These are phyloP conservation scores for Drosophila guanche DNA, from an alignment of 1,140 invertebrate genomes.

Conservation along the genomic window DNA sequence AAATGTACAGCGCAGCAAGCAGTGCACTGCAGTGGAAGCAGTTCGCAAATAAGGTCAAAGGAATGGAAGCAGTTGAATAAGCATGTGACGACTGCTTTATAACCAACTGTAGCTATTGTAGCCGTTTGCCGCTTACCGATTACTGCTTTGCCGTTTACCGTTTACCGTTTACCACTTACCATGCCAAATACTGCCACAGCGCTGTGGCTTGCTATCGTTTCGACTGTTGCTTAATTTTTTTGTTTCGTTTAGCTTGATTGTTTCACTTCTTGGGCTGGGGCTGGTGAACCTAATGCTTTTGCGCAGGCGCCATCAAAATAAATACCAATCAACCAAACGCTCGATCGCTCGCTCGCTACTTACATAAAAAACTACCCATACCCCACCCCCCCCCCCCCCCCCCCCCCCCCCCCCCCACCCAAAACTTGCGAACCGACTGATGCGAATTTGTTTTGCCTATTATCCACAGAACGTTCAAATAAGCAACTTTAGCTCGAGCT, in stretches of 20 bases:
- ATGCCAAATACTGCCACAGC: slow-evolving; percentile 10
- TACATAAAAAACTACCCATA: not conserved
- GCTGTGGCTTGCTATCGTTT: slow-evolving; percentile 50
- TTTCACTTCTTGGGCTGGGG: slow-evolving; percentile 23
- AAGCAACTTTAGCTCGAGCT: slow-evolving; percentile 98
- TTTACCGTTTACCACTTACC: slow-evolving; percentile 24
- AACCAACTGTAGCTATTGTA: not conserved
- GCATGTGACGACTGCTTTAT: not conserved
- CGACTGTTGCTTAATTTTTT: slow-evolving; percentile 28
- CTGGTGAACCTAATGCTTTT: slow-evolving; percentile 50
- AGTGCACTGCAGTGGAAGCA: not conserved
- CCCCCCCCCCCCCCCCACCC: too few species aligned
- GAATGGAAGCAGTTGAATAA: slow-evolving; percentile 9
- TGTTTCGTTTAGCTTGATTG: slow-evolving; percentile 25
- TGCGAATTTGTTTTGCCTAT: slow-evolving; percentile 23
- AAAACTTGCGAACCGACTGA: not conserved
- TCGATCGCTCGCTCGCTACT: too few species aligned
- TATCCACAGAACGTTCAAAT: slow-evolving; percentile 91
- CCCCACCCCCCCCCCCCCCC: too few species aligned
- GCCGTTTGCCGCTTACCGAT: slow-evolving; percentile 28
- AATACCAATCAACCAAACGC: slow-evolving; percentile 12
- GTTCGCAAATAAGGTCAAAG: too few species aligned
- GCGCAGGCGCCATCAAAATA: slow-evolving; percentile 35
- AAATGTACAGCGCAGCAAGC: slow-evolving; percentile 4
- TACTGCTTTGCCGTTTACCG: slow-evolving; percentile 16